Base-by-base conservation (phyloP, 2,888 invertebrate genomes). In the Blastobasis lacticolella region DNA sequence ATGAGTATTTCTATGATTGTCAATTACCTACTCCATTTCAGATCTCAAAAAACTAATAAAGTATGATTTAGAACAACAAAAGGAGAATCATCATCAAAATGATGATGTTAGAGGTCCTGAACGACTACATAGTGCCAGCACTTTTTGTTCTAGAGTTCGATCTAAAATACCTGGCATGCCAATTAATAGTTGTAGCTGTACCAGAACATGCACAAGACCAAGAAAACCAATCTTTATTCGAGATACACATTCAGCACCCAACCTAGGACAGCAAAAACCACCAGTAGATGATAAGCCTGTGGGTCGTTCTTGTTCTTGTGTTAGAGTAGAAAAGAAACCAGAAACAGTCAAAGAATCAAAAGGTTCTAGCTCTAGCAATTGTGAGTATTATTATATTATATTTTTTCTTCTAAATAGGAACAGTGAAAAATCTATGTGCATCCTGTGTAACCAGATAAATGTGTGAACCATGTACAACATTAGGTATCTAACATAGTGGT, bases 41-140 rank as follows among this genome's bases (percentile, higher is more conserved):
- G 93, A 93, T 81, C 78, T 94, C 49, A 93, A 93, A 69, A 90
- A 90, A 60, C 72, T 92, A 6, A 91, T 93, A 38, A 93, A 92
- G 67, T 90, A 92, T 69, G 92, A 92, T 55, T 69, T 86, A 8
- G 78, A 89, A 61, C 77, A 76, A 41, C 76, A 75, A 56, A 73
- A 76, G 55, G 73, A 78, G 57, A 73, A 56, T 8, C 56, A 57
- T 66, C 61, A 64, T 68, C 60, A 64, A 5, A 63, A 60, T 46
- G 54, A 53, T 45, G 70, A 74, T 42, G 38, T 57, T 5, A 63
- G 63, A 50, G 85, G 87, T 2, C 75, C 78, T 7, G 88, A 88
- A 57, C 73, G 89, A 57, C 63, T 89, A 10, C 83, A 88, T 52
- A 86, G 83, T 62, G 86, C 85, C 5, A 86, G 80, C 54, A 89